Evolutionary conservation across 2,888 invertebrate species (phyloP).

Genomic region (Eristalis arbustorum): DNA sequence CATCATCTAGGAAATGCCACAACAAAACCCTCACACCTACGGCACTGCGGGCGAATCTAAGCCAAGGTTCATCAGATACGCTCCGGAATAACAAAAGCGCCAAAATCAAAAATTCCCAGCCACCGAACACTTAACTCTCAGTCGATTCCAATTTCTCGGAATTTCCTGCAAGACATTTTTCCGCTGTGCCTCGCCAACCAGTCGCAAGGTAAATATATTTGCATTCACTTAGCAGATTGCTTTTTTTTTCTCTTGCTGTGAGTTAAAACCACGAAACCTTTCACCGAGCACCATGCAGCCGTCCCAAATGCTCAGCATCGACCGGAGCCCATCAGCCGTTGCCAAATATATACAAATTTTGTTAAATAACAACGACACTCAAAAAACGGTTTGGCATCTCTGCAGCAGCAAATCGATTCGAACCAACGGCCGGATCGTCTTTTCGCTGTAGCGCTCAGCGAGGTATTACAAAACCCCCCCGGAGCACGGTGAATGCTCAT

Average conservation of each 20-base stretch:
- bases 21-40: background rate
- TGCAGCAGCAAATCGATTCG: background rate
- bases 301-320: conserved; percentile 30
- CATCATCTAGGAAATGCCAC: background rate
- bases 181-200: background rate
- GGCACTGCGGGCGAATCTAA: background rate
- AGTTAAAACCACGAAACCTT: conserved; percentile 29
- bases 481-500: conserved; percentile 59
- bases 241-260: background rate
- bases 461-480: conserved; percentile 63
- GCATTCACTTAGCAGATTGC: background rate
- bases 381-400: background rate
- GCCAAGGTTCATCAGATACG: background rate
- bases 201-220: background rate
- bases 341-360: conserved; percentile 22
- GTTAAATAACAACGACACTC: conserved; percentile 63
- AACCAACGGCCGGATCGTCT: conserved; percentile 9
- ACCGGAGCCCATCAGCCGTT: conserved; percentile 8
- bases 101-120: background rate
- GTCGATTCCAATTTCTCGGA: background rate
- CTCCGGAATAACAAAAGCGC: background rate
- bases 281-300: conserved; percentile 36
- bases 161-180: background rate
- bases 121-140: background rate
- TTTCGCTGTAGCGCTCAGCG: conserved; percentile 24